Conservation (phyloP, 1,140 invertebrate species). For the Cyphomyrmex costatus region DNA sequence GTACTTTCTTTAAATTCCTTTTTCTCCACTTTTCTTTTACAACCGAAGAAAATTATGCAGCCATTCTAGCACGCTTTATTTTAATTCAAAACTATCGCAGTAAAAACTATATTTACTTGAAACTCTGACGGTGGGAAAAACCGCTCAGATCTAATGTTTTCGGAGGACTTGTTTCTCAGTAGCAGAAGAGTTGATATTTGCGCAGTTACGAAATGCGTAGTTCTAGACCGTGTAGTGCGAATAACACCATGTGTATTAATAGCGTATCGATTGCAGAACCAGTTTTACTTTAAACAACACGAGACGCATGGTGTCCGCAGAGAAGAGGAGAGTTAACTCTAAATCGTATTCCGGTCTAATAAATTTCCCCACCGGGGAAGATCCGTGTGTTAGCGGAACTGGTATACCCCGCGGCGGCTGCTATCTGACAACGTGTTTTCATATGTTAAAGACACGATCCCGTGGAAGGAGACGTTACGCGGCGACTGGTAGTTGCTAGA, state of each 20-base stretch:
- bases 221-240: conserved; percentile 13
- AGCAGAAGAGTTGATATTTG: not conserved
- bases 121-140: not conserved
- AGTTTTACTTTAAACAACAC: conserved; percentile 47
- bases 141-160: not conserved
- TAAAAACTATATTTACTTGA: not conserved
- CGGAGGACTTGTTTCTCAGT: not conserved
- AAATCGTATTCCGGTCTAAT: conserved; percentile 61
- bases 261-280: conserved; percentile 49
- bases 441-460: conserved; percentile 63
- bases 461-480: conserved; percentile 48
- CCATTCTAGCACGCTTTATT: not conserved
- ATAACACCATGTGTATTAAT: conserved; percentile 43
- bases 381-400: conserved; percentile 30
- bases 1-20: not conserved
- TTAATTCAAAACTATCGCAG: not conserved
- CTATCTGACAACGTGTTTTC: conserved; percentile 60
- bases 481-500: conserved; percentile 39
- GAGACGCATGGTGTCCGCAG: not conserved
- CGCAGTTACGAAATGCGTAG: conserved; percentile 7
- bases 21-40: not conserved
- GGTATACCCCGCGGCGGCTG: conserved; percentile 32
- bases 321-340: conserved; percentile 51
- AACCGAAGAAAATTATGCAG: not conserved
- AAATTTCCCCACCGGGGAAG: conserved; percentile 33